Evolutionary conservation across 2,888 invertebrate species (phyloP), one percentile per base, ranked within the genome.

Genomic region (Leptarthrus brevirostris): DNA sequence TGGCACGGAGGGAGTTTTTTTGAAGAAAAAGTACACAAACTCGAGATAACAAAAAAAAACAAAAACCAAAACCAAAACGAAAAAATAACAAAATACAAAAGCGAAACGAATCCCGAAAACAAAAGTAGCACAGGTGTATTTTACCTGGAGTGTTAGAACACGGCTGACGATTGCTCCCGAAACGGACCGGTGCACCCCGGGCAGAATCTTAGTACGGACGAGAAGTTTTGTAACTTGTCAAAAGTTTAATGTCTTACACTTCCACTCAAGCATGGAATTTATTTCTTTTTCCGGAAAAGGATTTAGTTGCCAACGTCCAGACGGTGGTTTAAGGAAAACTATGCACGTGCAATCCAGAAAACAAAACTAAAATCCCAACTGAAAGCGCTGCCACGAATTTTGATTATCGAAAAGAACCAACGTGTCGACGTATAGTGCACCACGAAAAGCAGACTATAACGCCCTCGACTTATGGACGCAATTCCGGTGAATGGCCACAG

Each of bases 401-500:
- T 58, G 22, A 16, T 30, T 12, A 14, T 16, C 12, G 18, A 49
- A 2, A n/a, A 49, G 16, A 18, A 30, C 4, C 12, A 69, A 10
- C 18, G 49, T 44, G n/a, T 6, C 18, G 16, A 44, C 64, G 8
- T 56, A 8, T n/a, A 2, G 16, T 14, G 14, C 56, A 36, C 0
- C 18, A 20, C 22, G 26, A 44, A 30, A 64, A 40, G 36, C n/a
- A 81, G 82, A 82, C 82, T 82, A n/a, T 8, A 30, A 30, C 0
- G 8, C 30, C 14, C 24, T 22, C 10, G 4, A 20, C 18, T 54
- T 80, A 82, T 79, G 82, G n/a, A 54, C 26, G n/a, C 54, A 54
- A 54, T 20, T 54, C 54, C n/a, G 24, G 44, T 44, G 82, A 84
- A 84, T 82, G 82, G 79, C 78, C 75, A 76, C 56, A 79, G 82